Evolutionary conservation across 2,888 invertebrate species (phyloP).

Genomic region (Tinea semifulvella): DNA sequence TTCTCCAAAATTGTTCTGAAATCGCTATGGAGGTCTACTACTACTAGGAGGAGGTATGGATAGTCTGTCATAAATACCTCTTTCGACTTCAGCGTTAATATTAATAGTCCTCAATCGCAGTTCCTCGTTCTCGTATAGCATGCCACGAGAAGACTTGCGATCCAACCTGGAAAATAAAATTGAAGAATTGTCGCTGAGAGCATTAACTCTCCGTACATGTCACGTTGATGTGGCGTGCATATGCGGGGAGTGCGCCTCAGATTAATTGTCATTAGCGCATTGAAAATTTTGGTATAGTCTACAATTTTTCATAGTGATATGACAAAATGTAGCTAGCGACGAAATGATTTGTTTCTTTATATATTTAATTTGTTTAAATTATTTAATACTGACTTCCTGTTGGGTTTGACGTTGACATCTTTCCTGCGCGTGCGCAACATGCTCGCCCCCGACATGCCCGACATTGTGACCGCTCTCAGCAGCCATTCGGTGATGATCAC

Average conservation of each 20-base stretch:
- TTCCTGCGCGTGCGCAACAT: slow-evolving; percentile 88
- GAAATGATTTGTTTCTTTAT: no score
- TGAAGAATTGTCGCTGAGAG: neutral
- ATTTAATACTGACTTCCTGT: slow-evolving; percentile 73
- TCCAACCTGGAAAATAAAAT: slow-evolving; percentile 75
- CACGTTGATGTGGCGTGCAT: no score
- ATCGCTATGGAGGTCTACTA: no score
- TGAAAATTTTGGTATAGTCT: no score
- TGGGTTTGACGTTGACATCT: slow-evolving; percentile 90
- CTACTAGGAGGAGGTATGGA: no score
- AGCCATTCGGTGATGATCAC: slow-evolving; percentile 37
- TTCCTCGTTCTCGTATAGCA: slow-evolving; percentile 95
- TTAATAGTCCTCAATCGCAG: slow-evolving; percentile 87
- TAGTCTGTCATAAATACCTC: no score
- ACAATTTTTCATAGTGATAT: no score
- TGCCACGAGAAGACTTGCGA: slow-evolving; percentile 89
- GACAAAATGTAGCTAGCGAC: no score
- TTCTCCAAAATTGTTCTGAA: no score
- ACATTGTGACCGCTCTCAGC: slow-evolving; percentile 44
- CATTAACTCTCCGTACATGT: neutral
- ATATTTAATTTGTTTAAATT: neutral
- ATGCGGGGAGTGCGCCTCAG: no score
- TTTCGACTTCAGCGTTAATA: slow-evolving; percentile 91
- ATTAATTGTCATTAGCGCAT: no score
- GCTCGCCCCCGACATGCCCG: slow-evolving; percentile 71